Conservation (phyloP, 2,797 vertebrate species). For the Notolepis coatsorum region DNA sequence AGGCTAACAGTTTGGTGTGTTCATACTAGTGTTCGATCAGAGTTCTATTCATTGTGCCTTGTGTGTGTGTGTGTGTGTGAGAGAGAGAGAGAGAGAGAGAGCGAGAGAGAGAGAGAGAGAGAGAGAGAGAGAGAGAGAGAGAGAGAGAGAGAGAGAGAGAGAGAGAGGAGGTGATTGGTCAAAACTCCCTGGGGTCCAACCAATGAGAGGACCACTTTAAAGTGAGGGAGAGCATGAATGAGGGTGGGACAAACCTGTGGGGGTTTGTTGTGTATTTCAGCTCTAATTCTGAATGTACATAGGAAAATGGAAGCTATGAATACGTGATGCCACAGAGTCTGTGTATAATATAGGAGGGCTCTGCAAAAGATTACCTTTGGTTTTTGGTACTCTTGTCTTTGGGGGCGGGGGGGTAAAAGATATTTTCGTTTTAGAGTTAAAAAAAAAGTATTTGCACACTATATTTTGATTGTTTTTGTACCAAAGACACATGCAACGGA, state of each 20-base stretch:
- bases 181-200: constrained; percentile 79
- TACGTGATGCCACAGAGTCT: constrained; percentile 99
- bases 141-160: constrained; percentile 34
- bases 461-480: constrained; percentile 98
- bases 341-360: constrained; percentile 99
- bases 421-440: constrained; percentile 89
- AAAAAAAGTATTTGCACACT: constrained; percentile 98
- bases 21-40: constrained; percentile 95
- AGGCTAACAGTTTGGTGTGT: constrained; percentile 84
- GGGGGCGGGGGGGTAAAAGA: constrained; percentile 66
- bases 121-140: constrained; percentile 45
- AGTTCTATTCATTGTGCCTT: constrained; percentile 99
- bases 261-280: constrained; percentile 91
- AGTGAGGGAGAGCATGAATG: constrained; percentile 81
- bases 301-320: constrained; percentile 96
- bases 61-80: constrained; percentile 79
- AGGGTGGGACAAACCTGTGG: constrained; percentile 83
- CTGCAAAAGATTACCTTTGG: constrained; percentile 87
- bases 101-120: constrained; percentile 23
- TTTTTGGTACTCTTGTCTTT: constrained; percentile 83
- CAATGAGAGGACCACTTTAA: constrained; percentile 85
- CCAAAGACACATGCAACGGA: constrained; percentile 99
- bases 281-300: constrained; percentile 98
- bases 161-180: constrained; percentile 69
- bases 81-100: constrained; percentile 44